These are phyloP conservation scores for human DNA, from an alignment of 2,113 vertebrate species.

Conservation along the genomic window DNA sequence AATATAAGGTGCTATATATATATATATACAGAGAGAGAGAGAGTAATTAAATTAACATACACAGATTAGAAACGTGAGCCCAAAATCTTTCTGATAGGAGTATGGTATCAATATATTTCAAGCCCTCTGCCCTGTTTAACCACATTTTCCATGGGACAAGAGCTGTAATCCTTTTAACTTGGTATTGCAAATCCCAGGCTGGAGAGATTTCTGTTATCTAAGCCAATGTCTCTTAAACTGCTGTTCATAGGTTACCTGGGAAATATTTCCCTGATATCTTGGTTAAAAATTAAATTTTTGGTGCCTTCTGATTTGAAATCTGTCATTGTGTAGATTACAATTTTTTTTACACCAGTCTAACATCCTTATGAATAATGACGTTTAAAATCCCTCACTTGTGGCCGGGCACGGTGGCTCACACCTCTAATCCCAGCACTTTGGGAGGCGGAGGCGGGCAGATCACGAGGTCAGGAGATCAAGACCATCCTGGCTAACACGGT, in stretches of 20 bases:
- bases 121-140: rapidly evolving
- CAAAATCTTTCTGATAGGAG: neutral
- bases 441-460: too few relatives aligned
- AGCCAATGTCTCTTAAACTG: neutral
- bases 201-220: neutral
- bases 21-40: too few relatives aligned
- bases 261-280: neutral
- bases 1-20: neutral
- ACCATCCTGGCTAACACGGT: too few relatives aligned
- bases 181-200: neutral
- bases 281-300: neutral
- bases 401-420: too few relatives aligned
- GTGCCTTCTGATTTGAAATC: neutral
- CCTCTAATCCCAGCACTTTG: too few relatives aligned
- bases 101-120: neutral
- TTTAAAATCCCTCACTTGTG: neutral
- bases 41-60: neutral
- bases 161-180: neutral
- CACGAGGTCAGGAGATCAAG: too few relatives aligned
- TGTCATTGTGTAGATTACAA: neutral
- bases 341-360: neutral
- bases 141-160: neutral
- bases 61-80: neutral
- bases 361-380: neutral
- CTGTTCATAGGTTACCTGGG: neutral